phyloP scores from a whole-genome alignment of 2,113 vertebrate species.

The Eublepharis macularius region DNA sequence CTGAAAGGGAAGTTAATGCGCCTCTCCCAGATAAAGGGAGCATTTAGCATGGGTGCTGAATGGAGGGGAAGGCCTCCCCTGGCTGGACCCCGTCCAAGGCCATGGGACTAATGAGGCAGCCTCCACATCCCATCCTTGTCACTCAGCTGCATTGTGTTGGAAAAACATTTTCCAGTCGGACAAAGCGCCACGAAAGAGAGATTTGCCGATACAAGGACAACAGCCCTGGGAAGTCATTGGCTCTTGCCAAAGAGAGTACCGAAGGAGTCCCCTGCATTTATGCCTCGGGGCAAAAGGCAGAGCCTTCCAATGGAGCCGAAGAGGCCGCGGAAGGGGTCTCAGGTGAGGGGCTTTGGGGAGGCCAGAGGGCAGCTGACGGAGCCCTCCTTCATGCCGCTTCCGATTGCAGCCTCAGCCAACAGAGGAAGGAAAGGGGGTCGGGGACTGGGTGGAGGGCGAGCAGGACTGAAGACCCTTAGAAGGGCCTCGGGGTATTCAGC shows the following conservation, averaged over 20 bases:
- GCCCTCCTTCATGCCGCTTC: too few relatives aligned
- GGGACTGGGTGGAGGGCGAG: too few relatives aligned
- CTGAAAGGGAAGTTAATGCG: neutral
- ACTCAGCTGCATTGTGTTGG: rapidly evolving
- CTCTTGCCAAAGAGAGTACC: neutral
- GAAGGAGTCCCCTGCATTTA: neutral
- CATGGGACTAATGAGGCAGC: constrained; percentile 3
- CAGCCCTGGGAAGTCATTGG: neutral
- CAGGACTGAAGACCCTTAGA: too few relatives aligned
- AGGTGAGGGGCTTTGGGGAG: too few relatives aligned
- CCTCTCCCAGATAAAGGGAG: constrained; percentile 25
- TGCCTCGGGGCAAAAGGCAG: neutral
- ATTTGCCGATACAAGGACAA: neutral
- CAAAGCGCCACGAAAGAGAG: neutral
- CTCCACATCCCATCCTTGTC: neutral
- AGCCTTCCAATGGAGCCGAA: neutral
- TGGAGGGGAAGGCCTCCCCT: neutral
- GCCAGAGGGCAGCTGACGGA: too few relatives aligned
- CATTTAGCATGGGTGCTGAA: constrained; percentile 18
- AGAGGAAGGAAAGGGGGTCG: too few relatives aligned
- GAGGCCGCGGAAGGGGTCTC: too few relatives aligned
- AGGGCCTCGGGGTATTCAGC: too few relatives aligned
- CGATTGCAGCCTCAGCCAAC: too few relatives aligned
- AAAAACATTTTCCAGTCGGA: constrained; percentile 9
- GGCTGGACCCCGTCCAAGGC: neutral